Percentiles rank a stretch among this genome's conserved stretches.
Evolutionary conservation across 2,113 vertebrate species (phyloP).

Genomic region (Nerophis ophidion): DNA sequence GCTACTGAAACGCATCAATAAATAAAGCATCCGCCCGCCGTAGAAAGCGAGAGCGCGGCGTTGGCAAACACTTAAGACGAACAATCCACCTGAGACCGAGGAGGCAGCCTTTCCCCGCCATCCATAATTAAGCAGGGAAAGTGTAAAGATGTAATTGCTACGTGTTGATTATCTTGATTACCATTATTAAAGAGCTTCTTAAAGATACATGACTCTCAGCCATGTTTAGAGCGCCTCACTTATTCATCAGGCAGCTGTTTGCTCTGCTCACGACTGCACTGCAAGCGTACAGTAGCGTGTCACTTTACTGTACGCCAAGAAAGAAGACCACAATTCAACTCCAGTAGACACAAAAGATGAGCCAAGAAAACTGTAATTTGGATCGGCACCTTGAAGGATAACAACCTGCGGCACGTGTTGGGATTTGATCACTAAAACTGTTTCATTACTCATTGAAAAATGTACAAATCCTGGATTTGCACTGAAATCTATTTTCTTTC

Average conservation of each 20-base stretch:
- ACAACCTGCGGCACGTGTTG: too few relatives aligned
- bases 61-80: conserved; percentile 70
- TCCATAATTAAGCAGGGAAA: conserved; percentile 75
- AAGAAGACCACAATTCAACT: too few relatives aligned
- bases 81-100: conserved; percentile 70
- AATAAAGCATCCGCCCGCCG: conserved; percentile 72
- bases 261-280: conserved; percentile 55
- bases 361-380: too few relatives aligned
- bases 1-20: conserved; percentile 70
- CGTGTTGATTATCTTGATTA: conserved; percentile 75
- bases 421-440: too few relatives aligned
- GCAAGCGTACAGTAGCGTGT: too few relatives aligned
- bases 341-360: too few relatives aligned
- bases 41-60: conserved; percentile 49
- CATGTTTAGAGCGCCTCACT: conserved; percentile 71
- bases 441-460: too few relatives aligned
- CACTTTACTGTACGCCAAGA: too few relatives aligned
- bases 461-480: too few relatives aligned
- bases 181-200: conserved; percentile 68
- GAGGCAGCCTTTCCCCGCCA: conserved; percentile 45
- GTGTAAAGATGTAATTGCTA: conserved; percentile 73
- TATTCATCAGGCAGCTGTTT: conserved; percentile 77
- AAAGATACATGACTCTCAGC: conserved; percentile 76
- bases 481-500: too few relatives aligned
- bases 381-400: too few relatives aligned